Conservation (phyloP, 1,140 invertebrate species). For the Carposina sasakii region DNA sequence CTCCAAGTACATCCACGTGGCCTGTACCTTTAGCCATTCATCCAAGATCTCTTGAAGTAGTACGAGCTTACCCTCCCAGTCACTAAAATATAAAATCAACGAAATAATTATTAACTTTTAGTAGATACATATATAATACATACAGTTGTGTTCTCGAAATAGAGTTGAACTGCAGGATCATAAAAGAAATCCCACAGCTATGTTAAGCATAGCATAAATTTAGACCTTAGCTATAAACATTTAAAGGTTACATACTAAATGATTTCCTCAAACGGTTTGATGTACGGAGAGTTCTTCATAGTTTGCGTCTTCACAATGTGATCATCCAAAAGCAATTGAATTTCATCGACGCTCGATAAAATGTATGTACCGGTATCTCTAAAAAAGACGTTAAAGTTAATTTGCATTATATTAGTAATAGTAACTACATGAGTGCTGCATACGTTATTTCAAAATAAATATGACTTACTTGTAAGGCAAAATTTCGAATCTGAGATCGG, state of each 20-base stretch:
- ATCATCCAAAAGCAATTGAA: slow-evolving; percentile 95
- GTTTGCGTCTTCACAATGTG: slow-evolving; percentile 98
- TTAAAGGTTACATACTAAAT: slow-evolving; percentile 76
- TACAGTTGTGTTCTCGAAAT: no score
- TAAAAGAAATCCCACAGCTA: no score
- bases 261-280: slow-evolving; percentile 92
- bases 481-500: slow-evolving; percentile 86
- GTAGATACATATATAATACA: slow-evolving; percentile 1
- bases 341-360: slow-evolving; percentile 93
- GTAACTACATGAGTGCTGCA: no score
- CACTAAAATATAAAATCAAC: slow-evolving; percentile 37
- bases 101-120: neutral
- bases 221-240: no score
- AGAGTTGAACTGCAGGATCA: no score
- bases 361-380: slow-evolving; percentile 94
- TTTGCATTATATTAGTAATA: neutral
- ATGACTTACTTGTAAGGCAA: slow-evolving; percentile 77
- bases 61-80: slow-evolving; percentile 86
- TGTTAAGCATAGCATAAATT: no score
- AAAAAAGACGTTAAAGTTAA: slow-evolving; percentile 22
- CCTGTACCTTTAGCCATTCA: slow-evolving; percentile 96
- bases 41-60: slow-evolving; percentile 93
- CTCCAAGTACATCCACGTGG: slow-evolving; percentile 97
- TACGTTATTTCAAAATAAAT: no score
- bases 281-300: slow-evolving; percentile 97